Percentiles rank a stretch among this genome's conserved stretches.
These are phyloP conservation scores for Caracal caracal DNA, from an alignment of 2,113 vertebrate genomes.

Conservation along the genomic window DNA sequence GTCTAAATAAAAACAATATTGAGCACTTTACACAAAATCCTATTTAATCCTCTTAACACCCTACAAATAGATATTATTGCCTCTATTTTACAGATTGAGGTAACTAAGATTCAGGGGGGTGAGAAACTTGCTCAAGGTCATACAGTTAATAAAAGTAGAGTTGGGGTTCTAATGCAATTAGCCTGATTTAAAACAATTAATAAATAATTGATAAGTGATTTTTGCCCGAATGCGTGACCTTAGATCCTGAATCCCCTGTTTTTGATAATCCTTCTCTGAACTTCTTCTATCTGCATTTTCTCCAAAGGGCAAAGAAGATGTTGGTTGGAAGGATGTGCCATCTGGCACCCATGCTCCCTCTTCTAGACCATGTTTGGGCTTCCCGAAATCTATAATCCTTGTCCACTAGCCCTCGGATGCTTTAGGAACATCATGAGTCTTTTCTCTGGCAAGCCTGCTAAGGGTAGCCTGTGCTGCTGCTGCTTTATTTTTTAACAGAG, in stretches of 20 bases:
- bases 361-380: neutral
- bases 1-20: neutral
- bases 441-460: neutral
- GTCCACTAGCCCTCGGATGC: neutral
- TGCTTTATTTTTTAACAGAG: neutral
- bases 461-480: neutral
- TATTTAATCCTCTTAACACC: neutral
- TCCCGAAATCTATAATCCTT: neutral
- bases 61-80: neutral
- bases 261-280: neutral
- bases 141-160: neutral
- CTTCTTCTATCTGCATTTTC: neutral
- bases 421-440: neutral
- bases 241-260: neutral
- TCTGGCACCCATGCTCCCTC: neutral
- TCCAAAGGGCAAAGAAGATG: neutral
- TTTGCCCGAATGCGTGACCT: neutral
- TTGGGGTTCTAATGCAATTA: neutral
- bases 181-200: neutral
- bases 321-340: neutral
- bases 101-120: neutral
- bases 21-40: neutral
- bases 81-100: neutral
- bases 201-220: neutral
- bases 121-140: neutral